Base-by-base conservation (phyloP, 2,888 invertebrate species). In the Meloe dianella region DNA sequence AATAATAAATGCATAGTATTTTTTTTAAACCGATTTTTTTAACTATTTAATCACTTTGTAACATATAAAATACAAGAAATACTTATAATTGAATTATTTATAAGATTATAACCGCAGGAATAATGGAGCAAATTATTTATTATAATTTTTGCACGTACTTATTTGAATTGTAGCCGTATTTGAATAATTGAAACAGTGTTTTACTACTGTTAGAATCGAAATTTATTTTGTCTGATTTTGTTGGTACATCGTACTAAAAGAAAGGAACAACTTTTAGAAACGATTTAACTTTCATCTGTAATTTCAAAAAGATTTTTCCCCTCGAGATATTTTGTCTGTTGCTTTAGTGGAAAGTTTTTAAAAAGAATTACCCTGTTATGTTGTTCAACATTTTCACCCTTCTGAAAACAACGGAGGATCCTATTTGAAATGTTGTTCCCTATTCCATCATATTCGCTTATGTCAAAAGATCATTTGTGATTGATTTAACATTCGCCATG, bases 21-120 rank as follows among this genome's bases (percentile, higher is more conserved):
- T 38, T n/a, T 38, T 4, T n/a, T 2, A 38, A 38, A 38, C n/a
- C n/a, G n/a, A n/a, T n/a, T n/a, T n/a, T n/a, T n/a, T n/a, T n/a
- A n/a, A n/a, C n/a, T n/a, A n/a, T n/a, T n/a, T n/a, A n/a, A n/a
- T n/a, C n/a, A n/a, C n/a, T n/a, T n/a, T n/a, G n/a, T n/a, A n/a
- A n/a, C n/a, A n/a, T n/a, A n/a, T n/a, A n/a, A n/a, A n/a, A n/a
- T n/a, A n/a, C n/a, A n/a, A n/a, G n/a, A n/a, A n/a, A n/a, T n/a
- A n/a, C n/a, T n/a, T n/a, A n/a, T 38, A n/a, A 17, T 32, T 22
- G 35, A 38, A 60, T 17, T 47, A 41, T 27, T 64, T n/a, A 61
- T 29, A 20, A 8, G 9, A 32, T 10, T 27, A 27, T 32, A 32
- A 7, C 7, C 32, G 32, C 2, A 10, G 8, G 41, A 41, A 51